phyloP scores from a whole-genome alignment of 2,888 invertebrate genomes.

The Herminia tarsipennalis region DNA sequence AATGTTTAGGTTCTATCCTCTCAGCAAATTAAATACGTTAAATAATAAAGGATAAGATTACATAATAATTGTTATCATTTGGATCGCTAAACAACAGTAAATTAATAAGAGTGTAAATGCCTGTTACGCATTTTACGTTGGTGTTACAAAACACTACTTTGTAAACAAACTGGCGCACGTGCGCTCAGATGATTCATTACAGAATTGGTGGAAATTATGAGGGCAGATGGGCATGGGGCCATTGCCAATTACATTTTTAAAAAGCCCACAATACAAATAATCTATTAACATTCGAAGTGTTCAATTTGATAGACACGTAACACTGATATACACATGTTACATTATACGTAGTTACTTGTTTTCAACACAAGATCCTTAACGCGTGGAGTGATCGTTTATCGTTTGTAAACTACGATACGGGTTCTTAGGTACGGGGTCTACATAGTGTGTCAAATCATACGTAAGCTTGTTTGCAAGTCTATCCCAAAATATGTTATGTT shows the following conservation, averaged over 20 bases:
- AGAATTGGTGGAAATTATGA: conserved; percentile 55
- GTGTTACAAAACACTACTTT: conserved; percentile 71
- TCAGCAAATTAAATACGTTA: conserved; percentile 19
- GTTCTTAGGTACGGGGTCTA: too few relatives aligned
- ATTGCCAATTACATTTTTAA: conserved; percentile 36
- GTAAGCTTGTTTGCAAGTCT: too few relatives aligned
- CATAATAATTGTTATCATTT: conserved; percentile 44
- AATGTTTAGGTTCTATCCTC: too few relatives aligned
- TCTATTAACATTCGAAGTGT: too few relatives aligned
- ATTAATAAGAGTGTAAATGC: conserved; percentile 57
- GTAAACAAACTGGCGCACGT: conserved; percentile 78
- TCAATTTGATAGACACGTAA: too few relatives aligned
- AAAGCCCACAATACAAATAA: too few relatives aligned
- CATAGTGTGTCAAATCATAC: too few relatives aligned
- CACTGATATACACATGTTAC: too few relatives aligned
- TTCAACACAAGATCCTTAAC: too few relatives aligned
- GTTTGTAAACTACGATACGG: too few relatives aligned
- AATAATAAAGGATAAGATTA: conserved; percentile 35
- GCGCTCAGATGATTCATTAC: conserved; percentile 63
- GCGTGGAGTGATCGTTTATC: too few relatives aligned
- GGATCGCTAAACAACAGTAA: conserved; percentile 52
- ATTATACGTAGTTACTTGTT: too few relatives aligned
- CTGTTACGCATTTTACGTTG: conserved; percentile 62
- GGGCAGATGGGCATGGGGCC: conserved; percentile 51
- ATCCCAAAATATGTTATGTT: conserved; percentile 3